phyloP scores from a whole-genome alignment of 2,797 vertebrate species.

The Pantherophis vulpinus region DNA sequence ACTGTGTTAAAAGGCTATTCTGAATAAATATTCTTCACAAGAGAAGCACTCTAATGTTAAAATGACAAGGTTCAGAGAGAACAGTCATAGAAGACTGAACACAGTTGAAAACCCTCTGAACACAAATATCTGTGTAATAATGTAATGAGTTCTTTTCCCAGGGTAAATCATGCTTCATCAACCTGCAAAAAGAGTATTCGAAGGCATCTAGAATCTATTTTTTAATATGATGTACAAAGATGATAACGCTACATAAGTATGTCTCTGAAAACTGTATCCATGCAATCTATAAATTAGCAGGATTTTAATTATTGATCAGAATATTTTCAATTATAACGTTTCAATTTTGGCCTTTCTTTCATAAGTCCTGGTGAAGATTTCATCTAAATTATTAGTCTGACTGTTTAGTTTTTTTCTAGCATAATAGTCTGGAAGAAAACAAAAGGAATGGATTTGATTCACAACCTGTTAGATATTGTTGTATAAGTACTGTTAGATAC shows the following conservation, averaged over 20 bases:
- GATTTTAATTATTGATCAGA: neutral
- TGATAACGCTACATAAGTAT: neutral
- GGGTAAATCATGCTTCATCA: conserved; percentile 9
- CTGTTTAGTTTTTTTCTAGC: neutral
- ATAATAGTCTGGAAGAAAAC: neutral
- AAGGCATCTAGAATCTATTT: conserved; percentile 16
- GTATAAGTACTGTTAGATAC: neutral
- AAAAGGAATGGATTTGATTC: neutral
- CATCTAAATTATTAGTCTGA: neutral
- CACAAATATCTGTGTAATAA: conserved; percentile 12
- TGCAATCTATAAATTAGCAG: neutral
- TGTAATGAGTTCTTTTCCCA: conserved; percentile 13
- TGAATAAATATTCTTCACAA: neutral
- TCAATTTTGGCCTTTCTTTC: neutral
- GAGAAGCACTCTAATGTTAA: conserved; percentile 4
- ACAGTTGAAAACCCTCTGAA: conserved; percentile 6
- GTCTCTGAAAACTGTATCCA: neutral
- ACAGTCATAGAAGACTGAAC: neutral
- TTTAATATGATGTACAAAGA: neutral
- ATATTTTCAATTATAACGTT: neutral
- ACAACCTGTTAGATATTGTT: neutral
- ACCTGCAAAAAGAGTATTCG: neutral
- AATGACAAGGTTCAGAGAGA: neutral
- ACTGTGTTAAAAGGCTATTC: neutral
- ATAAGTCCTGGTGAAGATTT: neutral